phyloP scores from a whole-genome alignment of 2,888 invertebrate genomes.

The Leptinotarsa peninsularis region DNA sequence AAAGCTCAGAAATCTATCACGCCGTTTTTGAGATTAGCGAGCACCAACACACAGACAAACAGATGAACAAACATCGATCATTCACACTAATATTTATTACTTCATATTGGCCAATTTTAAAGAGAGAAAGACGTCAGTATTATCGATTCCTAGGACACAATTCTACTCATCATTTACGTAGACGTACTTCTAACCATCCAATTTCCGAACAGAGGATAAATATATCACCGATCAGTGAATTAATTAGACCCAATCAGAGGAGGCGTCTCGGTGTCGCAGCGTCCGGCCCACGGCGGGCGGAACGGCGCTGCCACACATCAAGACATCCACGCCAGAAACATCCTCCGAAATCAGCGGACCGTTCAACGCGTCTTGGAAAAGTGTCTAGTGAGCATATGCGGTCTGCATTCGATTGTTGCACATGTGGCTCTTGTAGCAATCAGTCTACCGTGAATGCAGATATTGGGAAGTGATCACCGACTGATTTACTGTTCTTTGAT shows the following conservation, averaged over 20 bases:
- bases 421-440: constrained; percentile 29
- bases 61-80: too few relatives aligned
- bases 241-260: constrained; percentile 17
- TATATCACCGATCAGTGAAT: constrained; percentile 20
- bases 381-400: constrained; percentile 43
- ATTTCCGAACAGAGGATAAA: constrained; percentile 1
- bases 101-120: too few relatives aligned
- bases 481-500: constrained; percentile 11
- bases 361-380: constrained; percentile 51
- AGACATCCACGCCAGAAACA: constrained; percentile 53
- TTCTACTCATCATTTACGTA: neutral
- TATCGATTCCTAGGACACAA: neutral
- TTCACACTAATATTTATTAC: too few relatives aligned
- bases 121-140: too few relatives aligned
- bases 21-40: too few relatives aligned
- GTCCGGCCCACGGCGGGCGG: constrained; percentile 57
- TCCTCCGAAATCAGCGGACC: constrained; percentile 55
- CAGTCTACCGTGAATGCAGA: constrained; percentile 32
- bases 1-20: too few relatives aligned
- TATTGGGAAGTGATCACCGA: constrained; percentile 8
- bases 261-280: constrained; percentile 44
- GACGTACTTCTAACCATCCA: neutral
- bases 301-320: constrained; percentile 52
- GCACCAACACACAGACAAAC: too few relatives aligned
- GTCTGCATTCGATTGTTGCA: constrained; percentile 18